These are phyloP conservation scores for Listrodromus nycthemerus DNA, from an alignment of 2,888 invertebrate genomes.

Conservation along the genomic window DNA sequence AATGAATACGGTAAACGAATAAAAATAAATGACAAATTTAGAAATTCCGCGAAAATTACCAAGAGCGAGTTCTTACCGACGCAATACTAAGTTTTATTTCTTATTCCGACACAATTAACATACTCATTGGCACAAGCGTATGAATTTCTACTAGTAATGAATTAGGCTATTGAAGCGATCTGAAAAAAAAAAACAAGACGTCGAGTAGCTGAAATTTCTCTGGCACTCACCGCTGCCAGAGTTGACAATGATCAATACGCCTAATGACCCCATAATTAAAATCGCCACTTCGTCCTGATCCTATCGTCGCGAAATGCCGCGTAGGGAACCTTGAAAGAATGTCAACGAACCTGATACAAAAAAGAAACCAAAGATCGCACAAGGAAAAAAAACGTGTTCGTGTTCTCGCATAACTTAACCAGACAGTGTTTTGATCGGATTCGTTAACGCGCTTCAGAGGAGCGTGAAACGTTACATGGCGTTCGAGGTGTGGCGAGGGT, in stretches of 20 bases:
- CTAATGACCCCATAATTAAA: not conserved
- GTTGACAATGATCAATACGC: not conserved
- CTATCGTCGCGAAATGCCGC: not conserved
- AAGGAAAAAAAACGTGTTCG: constrained; percentile 49
- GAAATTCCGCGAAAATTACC: too few species aligned
- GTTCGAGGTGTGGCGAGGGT: constrained; percentile 77
- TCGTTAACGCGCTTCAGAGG: constrained; percentile 75
- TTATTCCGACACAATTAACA: not conserved
- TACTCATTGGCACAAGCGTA: not conserved
- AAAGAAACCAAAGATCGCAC: not conserved
- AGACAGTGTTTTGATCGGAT: constrained; percentile 75
- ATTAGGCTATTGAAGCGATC: not conserved
- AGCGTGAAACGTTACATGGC: constrained; percentile 78
- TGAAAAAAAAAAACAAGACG: not conserved
- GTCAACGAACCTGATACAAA: constrained; percentile 10
- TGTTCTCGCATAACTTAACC: constrained; percentile 68
- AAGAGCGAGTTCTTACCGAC: too few species aligned
- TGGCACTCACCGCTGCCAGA: not conserved
- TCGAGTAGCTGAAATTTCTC: not conserved
- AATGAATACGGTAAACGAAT: too few species aligned
- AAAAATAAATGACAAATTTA: too few species aligned
- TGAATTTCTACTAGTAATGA: not conserved
- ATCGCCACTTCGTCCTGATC: not conserved
- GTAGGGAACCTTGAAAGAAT: not conserved
- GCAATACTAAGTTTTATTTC: too few species aligned